A percentile compares a stretch with the other conserved stretches of the same genome.
phyloP scores from a whole-genome alignment of 2,888 invertebrate species.

The Dorcus parallelipipedus region DNA sequence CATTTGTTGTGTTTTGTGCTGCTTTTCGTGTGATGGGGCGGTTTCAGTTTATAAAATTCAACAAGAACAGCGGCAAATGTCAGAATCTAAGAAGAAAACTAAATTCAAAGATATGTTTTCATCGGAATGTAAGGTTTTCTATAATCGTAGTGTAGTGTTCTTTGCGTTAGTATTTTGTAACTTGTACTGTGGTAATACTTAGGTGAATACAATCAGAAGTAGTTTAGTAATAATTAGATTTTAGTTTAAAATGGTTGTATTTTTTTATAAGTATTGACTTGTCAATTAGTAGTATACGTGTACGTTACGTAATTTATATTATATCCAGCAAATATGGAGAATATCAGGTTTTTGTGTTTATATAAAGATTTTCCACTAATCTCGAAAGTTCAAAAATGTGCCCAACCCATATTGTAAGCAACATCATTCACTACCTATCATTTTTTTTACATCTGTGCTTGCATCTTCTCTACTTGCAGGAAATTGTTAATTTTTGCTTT shows the following conservation, averaged over 20 bases:
- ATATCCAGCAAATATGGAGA: too few relatives aligned
- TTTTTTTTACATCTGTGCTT: slow-evolving; percentile 3
- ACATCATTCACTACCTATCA: neutral
- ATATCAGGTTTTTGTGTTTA: too few relatives aligned
- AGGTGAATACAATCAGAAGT: slow-evolving; percentile 1
- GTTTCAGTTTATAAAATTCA: slow-evolving; percentile 74
- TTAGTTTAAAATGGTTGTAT: too few relatives aligned
- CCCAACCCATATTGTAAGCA: neutral
- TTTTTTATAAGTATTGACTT: too few relatives aligned
- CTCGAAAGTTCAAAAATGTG: too few relatives aligned
- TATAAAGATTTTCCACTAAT: too few relatives aligned
- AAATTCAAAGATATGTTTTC: slow-evolving; percentile 85
- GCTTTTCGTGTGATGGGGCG: slow-evolving; percentile 57
- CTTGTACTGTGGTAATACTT: slow-evolving; percentile 6
- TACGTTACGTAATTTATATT: too few relatives aligned
- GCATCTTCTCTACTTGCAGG: neutral
- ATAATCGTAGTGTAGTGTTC: slow-evolving; percentile 6
- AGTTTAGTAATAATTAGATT: slow-evolving; percentile 3
- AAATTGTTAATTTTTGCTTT: neutral
- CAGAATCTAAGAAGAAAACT: slow-evolving; percentile 70
- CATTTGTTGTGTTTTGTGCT: slow-evolving; percentile 57
- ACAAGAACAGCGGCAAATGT: slow-evolving; percentile 55
- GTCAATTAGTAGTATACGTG: too few relatives aligned
- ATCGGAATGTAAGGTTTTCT: slow-evolving; percentile 68
- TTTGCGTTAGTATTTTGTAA: slow-evolving; percentile 2